These are phyloP conservation scores for Lampropteryx suffumata DNA, from an alignment of 2,888 invertebrate species.

Conservation along the genomic window DNA sequence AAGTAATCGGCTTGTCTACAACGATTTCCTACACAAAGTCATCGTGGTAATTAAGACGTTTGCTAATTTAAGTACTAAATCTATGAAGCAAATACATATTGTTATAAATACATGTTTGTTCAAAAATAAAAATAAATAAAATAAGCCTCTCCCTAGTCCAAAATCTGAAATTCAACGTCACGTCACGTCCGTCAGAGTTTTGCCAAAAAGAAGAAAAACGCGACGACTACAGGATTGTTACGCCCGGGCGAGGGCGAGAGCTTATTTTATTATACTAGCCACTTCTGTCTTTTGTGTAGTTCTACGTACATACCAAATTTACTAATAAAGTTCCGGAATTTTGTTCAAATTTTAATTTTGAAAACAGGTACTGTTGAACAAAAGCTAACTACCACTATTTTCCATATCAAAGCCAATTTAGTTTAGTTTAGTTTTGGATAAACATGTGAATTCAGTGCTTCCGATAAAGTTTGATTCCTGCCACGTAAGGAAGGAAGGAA, in stretches of 20 bases:
- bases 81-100: too few species aligned
- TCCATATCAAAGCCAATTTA: too few species aligned
- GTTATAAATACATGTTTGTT: too few species aligned
- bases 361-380: neutral
- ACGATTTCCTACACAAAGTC: too few species aligned
- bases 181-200: slow-evolving; percentile 11
- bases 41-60: too few species aligned
- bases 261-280: too few species aligned
- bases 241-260: slow-evolving; percentile 14
- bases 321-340: slow-evolving; percentile 14
- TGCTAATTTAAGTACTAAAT: too few species aligned
- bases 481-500: too few species aligned
- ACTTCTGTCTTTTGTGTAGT: slow-evolving; percentile 24
- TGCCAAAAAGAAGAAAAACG: slow-evolving; percentile 26
- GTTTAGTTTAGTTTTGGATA: too few species aligned
- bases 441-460: too few species aligned
- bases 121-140: slow-evolving; percentile 9
- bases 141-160: slow-evolving; percentile 18
- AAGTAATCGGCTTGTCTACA: too few species aligned
- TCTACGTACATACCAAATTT: slow-evolving; percentile 17
- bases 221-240: slow-evolving; percentile 33
- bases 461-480: too few species aligned
- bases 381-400: neutral
- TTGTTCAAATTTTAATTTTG: slow-evolving; percentile 3
- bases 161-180: slow-evolving; percentile 22